A percentile compares a stretch with the other conserved stretches of the same genome.
phyloP scores from a whole-genome alignment of 2,888 invertebrate genomes.

The Dromius quadrimaculatus region DNA sequence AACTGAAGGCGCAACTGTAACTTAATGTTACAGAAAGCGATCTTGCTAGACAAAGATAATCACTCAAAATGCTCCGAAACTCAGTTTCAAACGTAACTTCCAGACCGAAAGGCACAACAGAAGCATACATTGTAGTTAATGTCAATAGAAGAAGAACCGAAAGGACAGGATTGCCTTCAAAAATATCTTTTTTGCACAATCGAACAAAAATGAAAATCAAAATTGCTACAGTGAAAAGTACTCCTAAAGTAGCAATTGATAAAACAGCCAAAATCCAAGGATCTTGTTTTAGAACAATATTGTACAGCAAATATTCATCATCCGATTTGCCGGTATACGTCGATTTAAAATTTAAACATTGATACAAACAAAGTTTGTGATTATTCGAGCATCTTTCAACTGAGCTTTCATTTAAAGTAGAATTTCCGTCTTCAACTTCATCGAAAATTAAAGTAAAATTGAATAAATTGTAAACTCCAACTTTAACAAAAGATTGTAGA shows the following conservation, averaged over 20 bases:
- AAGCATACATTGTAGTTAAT: conserved; percentile 67
- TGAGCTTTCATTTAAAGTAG: conserved; percentile 31
- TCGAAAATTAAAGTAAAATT: conserved; percentile 59
- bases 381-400: conserved; percentile 53
- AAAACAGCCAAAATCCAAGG: conserved; percentile 74
- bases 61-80: conserved; percentile 55
- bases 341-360: conserved; percentile 57
- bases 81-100: conserved; percentile 58
- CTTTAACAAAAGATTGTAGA: conserved; percentile 58
- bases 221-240: conserved; percentile 74
- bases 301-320: conserved; percentile 37
- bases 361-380: conserved; percentile 54
- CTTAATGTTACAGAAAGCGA: conserved; percentile 72
- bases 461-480: conserved; percentile 62
- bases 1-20: conserved; percentile 74
- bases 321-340: conserved; percentile 52
- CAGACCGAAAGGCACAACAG: conserved; percentile 69
- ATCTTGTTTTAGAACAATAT: conserved; percentile 61
- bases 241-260: conserved; percentile 76
- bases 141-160: conserved; percentile 68
- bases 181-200: conserved; percentile 73
- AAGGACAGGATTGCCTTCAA: conserved; percentile 76
- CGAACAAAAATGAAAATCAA: conserved; percentile 75
- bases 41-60: conserved; percentile 70
- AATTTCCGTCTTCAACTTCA: conserved; percentile 47